Evolutionary conservation across 2,888 invertebrate genomes (phyloP).

Genomic region (Blastobasis adustella): DNA sequence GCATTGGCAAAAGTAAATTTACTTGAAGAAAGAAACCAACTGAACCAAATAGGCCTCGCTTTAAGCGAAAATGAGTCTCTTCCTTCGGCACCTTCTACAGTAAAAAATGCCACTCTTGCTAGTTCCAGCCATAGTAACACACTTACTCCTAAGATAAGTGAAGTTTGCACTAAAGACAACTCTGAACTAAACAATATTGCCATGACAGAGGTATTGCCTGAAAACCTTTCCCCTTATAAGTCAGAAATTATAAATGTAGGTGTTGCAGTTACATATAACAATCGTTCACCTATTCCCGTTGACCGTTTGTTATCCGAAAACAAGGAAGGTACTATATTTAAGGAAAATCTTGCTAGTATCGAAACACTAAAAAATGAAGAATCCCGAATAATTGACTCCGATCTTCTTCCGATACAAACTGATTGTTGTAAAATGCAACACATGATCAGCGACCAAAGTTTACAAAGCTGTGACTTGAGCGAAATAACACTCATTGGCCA

Average conservation of each 20-base stretch:
- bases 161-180: constrained; percentile 12
- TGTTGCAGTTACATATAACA: constrained; percentile 33
- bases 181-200: constrained; percentile 16
- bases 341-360: constrained; percentile 20
- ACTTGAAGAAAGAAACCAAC: constrained; percentile 13
- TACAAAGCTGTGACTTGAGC: constrained; percentile 19
- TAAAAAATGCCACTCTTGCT: constrained; percentile 24
- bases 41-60: constrained; percentile 10
- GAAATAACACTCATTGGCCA: constrained; percentile 21
- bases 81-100: constrained; percentile 19
- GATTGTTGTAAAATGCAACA: constrained; percentile 1
- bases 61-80: constrained; percentile 18
- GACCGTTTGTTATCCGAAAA: constrained; percentile 7
- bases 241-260: constrained; percentile 36
- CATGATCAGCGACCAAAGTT: neutral
- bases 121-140: constrained; percentile 33
- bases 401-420: constrained; percentile 5
- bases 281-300: constrained; percentile 13
- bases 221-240: constrained; percentile 23
- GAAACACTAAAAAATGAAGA: constrained; percentile 13
- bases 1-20: constrained; percentile 36
- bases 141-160: constrained; percentile 14
- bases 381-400: constrained; percentile 7
- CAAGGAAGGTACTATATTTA: constrained; percentile 13
- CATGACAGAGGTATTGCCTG: constrained; percentile 14